phyloP scores from a whole-genome alignment of 2,797 vertebrate species.

The Schizopygopsis malacanthus region DNA sequence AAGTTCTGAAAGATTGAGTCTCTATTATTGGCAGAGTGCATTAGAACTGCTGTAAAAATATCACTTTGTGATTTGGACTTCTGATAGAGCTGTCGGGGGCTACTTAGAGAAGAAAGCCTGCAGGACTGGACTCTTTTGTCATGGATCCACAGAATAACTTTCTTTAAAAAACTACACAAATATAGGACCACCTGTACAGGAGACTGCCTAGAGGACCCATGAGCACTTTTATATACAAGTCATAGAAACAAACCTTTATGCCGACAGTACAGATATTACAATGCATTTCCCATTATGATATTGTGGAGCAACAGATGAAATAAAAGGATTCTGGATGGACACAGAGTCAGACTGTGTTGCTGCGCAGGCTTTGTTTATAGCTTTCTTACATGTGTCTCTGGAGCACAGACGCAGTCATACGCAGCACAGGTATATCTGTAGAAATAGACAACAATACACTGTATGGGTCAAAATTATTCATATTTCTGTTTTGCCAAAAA shows the following conservation, averaged over 20 bases:
- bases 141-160: background rate
- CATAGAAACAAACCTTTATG: background rate
- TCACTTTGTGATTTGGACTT: conserved; percentile 1
- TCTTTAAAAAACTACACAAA: background rate
- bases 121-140: background rate
- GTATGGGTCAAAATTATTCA: no score
- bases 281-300: no score
- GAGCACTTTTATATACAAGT: no score
- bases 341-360: no score
- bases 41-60: conserved; percentile 5
- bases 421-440: no score
- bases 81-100: background rate
- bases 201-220: background rate
- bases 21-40: conserved; percentile 7
- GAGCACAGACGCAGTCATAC: no score
- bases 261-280: background rate
- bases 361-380: no score
- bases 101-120: background rate
- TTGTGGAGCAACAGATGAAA: no score
- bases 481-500: no score
- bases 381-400: no score
- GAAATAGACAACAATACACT: no score
- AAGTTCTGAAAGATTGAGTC: background rate
- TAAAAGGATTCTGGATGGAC: no score
- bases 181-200: background rate